Evolutionary conservation across 2,888 invertebrate species (phyloP), one percentile per base, ranked within the genome.

Genomic region (Micropterix aruncella): DNA sequence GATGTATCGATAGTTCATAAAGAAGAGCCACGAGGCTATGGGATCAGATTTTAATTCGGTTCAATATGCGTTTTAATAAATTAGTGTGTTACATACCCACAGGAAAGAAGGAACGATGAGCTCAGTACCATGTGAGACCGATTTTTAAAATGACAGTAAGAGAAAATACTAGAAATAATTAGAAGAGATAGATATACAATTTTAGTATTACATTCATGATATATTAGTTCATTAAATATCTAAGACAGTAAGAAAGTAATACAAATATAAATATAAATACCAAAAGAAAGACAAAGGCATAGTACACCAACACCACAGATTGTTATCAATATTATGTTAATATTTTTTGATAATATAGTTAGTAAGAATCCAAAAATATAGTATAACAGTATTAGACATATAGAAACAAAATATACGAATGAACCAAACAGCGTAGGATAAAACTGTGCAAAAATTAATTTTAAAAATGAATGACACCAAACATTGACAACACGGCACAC

Each of bases 1-100:
- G 63, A 61, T 61, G 64, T 60, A 56, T 53, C 53, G 60, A 62
- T 61, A 59, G 59, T 55, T 27, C 12, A 27, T 27, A 27, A 27
- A 27, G 27, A n/a, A n/a, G n/a, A n/a, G n/a, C n/a, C n/a, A n/a
- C n/a, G n/a, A n/a, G n/a, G n/a, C n/a, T n/a, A n/a, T n/a, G n/a
- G n/a, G n/a, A n/a, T n/a, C n/a, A n/a, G n/a, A n/a, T n/a, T n/a
- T n/a, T n/a, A n/a, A n/a, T n/a, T n/a, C n/a, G n/a, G n/a, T n/a
- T n/a, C n/a, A n/a, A n/a, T n/a, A n/a, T n/a, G n/a, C n/a, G n/a
- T n/a, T n/a, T n/a, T n/a, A n/a, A n/a, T n/a, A n/a, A n/a, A n/a
- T n/a, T n/a, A n/a, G n/a, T n/a, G n/a, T n/a, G n/a, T n/a, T n/a
- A n/a, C n/a, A n/a, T n/a, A n/a, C n/a, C n/a, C n/a, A n/a, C n/a